Conservation (phyloP, 1,140 invertebrate genomes). For the Mercenaria mercenaria region DNA sequence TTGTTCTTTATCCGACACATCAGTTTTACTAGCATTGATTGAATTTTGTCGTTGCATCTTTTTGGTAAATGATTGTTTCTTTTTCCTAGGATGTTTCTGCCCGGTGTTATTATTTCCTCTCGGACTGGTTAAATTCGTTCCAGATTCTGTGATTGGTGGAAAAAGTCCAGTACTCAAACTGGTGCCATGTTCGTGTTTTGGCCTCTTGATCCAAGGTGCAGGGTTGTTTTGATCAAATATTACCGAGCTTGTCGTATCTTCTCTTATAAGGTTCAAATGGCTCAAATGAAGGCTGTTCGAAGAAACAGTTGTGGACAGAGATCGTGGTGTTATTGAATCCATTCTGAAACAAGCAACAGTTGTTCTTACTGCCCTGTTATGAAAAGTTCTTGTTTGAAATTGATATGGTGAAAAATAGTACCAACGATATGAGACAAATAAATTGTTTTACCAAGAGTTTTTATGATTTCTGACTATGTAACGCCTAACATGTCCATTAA, state of each 20-base stretch:
- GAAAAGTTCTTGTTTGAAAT: too few species aligned
- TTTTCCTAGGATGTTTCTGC: background rate
- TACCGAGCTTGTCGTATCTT: background rate
- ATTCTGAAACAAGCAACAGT: background rate
- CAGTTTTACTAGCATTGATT: background rate
- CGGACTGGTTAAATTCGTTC: background rate
- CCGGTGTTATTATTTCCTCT: background rate
- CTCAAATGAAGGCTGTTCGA: background rate
- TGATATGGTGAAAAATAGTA: too few species aligned
- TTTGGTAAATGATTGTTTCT: slow-evolving; percentile 8
- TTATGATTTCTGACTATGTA: too few species aligned
- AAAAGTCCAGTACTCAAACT: background rate
- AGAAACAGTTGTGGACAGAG: background rate
- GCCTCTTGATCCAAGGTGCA: background rate
- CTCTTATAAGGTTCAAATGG: background rate
- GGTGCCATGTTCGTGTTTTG: background rate
- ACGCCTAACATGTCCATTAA: too few species aligned
- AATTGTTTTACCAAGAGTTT: too few species aligned
- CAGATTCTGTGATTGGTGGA: background rate
- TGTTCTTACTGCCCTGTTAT: too few species aligned
- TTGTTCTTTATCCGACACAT: background rate
- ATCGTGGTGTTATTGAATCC: background rate
- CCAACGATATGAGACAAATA: too few species aligned
- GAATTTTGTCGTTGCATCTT: slow-evolving; percentile 3
- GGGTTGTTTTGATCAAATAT: slow-evolving; percentile 10